phyloP scores from a whole-genome alignment of 2,797 vertebrate species.

The Cryptoprocta ferox region DNA sequence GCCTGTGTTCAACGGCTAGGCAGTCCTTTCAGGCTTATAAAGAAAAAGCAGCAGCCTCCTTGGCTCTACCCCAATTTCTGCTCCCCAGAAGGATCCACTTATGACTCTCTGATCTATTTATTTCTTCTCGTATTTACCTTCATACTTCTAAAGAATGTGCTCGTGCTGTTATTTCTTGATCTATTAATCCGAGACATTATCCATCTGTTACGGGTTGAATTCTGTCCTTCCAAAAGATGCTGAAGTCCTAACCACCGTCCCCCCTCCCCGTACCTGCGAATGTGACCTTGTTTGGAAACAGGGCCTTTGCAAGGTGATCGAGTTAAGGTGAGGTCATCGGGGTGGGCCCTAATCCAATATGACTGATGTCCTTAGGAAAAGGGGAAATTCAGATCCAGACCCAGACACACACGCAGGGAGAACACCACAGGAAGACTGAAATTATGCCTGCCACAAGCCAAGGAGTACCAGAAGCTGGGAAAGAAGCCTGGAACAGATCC shows the following conservation, averaged over 20 bases:
- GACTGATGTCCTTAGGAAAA: not conserved
- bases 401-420: not conserved
- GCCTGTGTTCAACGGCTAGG: not conserved
- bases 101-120: not conserved
- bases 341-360: not conserved
- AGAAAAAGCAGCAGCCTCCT: not conserved
- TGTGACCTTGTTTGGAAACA: conserved; percentile 1
- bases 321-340: conserved; percentile 16
- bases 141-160: conserved; percentile 4
- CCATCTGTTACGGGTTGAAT: not conserved
- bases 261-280: not conserved
- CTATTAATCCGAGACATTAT: not conserved
- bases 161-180: not conserved
- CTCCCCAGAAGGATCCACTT: not conserved
- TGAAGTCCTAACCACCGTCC: not conserved
- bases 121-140: conserved; percentile 20
- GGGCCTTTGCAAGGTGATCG: not conserved
- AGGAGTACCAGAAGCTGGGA: not conserved
- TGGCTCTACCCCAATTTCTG: not conserved
- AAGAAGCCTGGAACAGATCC: not conserved
- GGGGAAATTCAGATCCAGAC: not conserved
- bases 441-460: not conserved
- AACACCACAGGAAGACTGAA: not conserved
- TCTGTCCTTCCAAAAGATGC: not conserved
- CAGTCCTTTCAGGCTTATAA: not conserved